phyloP scores from a whole-genome alignment of 2,113 vertebrate species.

The Thunnus thynnus region DNA sequence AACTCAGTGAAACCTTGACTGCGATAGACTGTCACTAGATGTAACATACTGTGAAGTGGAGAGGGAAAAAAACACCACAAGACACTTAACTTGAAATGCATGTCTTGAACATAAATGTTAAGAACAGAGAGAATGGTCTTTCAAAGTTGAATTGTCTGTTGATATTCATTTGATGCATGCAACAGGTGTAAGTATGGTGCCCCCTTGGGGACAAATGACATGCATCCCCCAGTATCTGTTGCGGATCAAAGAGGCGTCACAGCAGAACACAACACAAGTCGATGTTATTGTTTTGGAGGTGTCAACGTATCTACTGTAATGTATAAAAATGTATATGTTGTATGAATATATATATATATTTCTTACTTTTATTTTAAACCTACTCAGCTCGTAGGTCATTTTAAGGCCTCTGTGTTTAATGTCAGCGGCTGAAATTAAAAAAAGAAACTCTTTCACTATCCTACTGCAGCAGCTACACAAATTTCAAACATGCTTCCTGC shows the following conservation, averaged over 20 bases:
- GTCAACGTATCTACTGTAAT: too few species aligned
- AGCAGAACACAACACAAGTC: neutral
- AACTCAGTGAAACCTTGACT: slow-evolving; percentile 1
- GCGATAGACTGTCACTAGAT: neutral
- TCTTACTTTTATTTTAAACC: too few species aligned
- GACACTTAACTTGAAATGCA: neutral
- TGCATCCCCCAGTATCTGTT: neutral
- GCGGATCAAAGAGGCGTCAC: neutral
- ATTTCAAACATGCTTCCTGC: neutral
- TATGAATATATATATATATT: too few species aligned
- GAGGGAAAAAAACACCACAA: neutral
- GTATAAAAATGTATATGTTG: too few species aligned
- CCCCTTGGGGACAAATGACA: slow-evolving; percentile 61
- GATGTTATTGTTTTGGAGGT: neutral
- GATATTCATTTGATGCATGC: neutral
- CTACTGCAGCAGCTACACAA: neutral
- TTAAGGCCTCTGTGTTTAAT: neutral
- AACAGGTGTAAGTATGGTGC: slow-evolving; percentile 41
- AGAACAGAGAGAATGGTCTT: neutral
- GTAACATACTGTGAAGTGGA: neutral
- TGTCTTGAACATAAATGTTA: neutral
- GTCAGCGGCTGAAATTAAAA: neutral
- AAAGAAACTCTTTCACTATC: neutral
- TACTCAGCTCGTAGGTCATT: neutral
- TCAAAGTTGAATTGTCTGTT: neutral